Evolutionary conservation across 2,888 invertebrate genomes (phyloP).

Genomic region (Thelaira solivaga): DNA sequence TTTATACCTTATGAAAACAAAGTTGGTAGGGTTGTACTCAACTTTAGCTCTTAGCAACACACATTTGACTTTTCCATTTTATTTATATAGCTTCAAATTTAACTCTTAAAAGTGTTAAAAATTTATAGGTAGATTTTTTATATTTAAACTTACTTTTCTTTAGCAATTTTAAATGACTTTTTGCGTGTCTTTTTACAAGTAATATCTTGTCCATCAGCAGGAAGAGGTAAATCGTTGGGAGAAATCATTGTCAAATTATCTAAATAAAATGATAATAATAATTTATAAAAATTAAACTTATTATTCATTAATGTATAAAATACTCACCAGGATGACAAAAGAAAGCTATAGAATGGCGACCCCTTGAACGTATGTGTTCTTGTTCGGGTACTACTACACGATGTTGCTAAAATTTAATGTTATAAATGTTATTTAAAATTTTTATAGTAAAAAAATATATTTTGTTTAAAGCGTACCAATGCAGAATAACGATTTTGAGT

Average conservation of each 20-base stretch:
- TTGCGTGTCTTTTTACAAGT: constrained; percentile 74
- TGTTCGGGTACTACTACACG: constrained; percentile 85
- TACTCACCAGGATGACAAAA: constrained; percentile 85
- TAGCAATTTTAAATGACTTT: constrained; percentile 77
- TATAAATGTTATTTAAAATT: background rate
- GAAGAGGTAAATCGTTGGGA: constrained; percentile 75
- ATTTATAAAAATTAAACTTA: background rate
- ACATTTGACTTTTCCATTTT: too few species aligned
- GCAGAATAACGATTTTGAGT: constrained; percentile 84
- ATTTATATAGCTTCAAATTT: too few species aligned
- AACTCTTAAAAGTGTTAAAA: too few species aligned
- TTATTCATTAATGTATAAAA: background rate
- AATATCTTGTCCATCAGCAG: constrained; percentile 69
- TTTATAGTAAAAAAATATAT: background rate
- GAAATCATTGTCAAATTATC: constrained; percentile 77
- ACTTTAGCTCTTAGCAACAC: too few species aligned
- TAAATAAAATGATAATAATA: constrained; percentile 29
- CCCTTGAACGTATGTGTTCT: constrained; percentile 80
- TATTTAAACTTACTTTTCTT: constrained; percentile 73
- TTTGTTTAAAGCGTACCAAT: constrained; percentile 77
- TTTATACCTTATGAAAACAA: too few species aligned
- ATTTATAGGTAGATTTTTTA: too few species aligned
- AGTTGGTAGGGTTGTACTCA: too few species aligned
- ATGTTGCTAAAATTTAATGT: constrained; percentile 79
- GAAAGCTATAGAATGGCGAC: constrained; percentile 86